Evolutionary conservation across 2,888 invertebrate species (phyloP).

Genomic region (Saturnia japonica): DNA sequence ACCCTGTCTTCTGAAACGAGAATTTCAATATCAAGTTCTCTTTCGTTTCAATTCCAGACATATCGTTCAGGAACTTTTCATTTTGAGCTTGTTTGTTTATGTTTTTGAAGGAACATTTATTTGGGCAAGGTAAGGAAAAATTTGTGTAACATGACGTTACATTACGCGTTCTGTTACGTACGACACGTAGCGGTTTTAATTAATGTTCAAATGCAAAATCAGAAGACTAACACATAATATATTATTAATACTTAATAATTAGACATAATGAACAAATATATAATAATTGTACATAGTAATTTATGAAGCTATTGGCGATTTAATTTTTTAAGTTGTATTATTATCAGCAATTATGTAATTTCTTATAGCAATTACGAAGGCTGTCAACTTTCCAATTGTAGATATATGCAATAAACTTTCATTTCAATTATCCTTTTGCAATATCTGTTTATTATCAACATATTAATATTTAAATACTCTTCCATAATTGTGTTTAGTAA

Average conservation of each 20-base stretch:
- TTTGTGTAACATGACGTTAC: no score
- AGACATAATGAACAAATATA: not conserved
- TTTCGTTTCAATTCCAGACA: not conserved
- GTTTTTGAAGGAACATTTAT: no score
- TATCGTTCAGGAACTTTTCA: not conserved
- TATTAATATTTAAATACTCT: no score
- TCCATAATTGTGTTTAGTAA: constrained; percentile 4
- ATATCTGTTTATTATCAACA: not conserved
- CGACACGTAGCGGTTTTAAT: no score
- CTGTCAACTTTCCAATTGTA: constrained; percentile 20
- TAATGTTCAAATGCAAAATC: no score
- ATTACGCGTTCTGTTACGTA: no score
- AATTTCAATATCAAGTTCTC: not conserved
- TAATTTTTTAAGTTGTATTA: no score
- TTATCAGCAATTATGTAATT: constrained; percentile 13
- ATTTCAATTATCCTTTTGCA: constrained; percentile 18
- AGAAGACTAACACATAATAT: not conserved
- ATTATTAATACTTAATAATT: not conserved
- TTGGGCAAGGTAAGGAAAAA: no score
- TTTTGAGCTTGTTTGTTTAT: not conserved
- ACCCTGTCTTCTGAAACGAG: not conserved
- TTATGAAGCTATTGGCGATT: not conserved
- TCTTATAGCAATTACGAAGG: constrained; percentile 12
- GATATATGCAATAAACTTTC: constrained; percentile 20
- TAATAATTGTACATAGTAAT: not conserved